Conservation (phyloP, 1,140 invertebrate genomes). For the Plutomurus gul region DNA sequence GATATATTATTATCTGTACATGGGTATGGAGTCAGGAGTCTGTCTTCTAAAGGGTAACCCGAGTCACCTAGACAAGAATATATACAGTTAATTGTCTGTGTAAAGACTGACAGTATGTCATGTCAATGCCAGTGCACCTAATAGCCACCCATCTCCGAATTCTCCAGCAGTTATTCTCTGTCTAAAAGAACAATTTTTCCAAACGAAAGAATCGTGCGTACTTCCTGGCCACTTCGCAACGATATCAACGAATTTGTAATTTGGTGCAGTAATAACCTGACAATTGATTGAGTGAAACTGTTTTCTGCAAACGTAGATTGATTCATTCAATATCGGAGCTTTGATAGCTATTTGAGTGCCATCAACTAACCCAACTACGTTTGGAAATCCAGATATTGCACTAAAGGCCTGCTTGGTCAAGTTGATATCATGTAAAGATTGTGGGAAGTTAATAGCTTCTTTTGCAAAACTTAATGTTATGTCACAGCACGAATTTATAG, state of each 20-base stretch:
- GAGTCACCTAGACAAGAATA: background rate
- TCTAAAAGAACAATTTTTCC: slow-evolving; percentile 15
- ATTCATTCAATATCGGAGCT: slow-evolving; percentile 34
- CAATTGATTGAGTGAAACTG: slow-evolving; percentile 43
- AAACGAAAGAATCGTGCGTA: slow-evolving; percentile 57
- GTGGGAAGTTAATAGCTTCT: slow-evolving; percentile 31
- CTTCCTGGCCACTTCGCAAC: slow-evolving; percentile 57
- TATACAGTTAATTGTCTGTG: too few species aligned
- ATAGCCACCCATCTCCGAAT: background rate
- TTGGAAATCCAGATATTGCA: background rate
- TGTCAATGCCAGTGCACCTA: background rate
- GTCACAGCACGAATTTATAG: background rate
- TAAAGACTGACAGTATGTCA: background rate
- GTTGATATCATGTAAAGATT: background rate
- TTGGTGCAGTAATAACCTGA: slow-evolving; percentile 49
- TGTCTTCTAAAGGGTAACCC: background rate
- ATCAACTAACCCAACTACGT: slow-evolving; percentile 40
- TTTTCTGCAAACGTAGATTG: slow-evolving; percentile 41
- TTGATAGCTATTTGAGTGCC: slow-evolving; percentile 47
- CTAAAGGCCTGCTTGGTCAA: background rate
- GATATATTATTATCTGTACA: background rate
- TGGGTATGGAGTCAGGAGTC: background rate
- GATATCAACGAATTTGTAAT: slow-evolving; percentile 52
- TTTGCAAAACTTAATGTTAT: background rate
- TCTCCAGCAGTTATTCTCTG: too few species aligned